Evolutionary conservation across 2,113 vertebrate species (phyloP), one percentile per base, ranked within the genome.

Genomic region (Haemorhous mexicanus): DNA sequence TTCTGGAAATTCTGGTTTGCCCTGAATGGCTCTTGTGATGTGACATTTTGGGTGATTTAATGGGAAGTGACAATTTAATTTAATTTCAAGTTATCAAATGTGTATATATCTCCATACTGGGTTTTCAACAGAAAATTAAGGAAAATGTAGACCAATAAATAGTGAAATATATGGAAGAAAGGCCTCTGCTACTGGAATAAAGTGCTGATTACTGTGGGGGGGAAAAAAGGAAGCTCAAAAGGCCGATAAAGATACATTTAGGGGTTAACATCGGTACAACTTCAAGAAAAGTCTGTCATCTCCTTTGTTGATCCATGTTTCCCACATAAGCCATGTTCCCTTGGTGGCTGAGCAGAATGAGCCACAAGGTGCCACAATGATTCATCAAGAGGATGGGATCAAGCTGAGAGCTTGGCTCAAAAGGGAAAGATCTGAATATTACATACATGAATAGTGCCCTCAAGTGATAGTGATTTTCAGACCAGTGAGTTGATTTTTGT

Each of bases 401-500:
- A 79, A 55, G 19, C 59, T n/a, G 17, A 26, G 26, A 73, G 16
- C 30, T 50, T 46, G 69, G 18, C 56, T 70, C 50, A 30, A 27
- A 27, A 44, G 30, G 33, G 41, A 83, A 72, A 59, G 75, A 73
- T 82, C 62, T 26, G 28, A 67, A 10, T 8, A 13, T 44, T 22
- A 41, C 0, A 0, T 13, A 61, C 10, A 13, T 9, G 35, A 75
- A 59, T 2, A 43, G 14, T 10, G 8, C 27, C 44, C 49, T 70
- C 23, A 50, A 3, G 30, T 67, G 72, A 74, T 13, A 10, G 7
- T 41, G 47, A 72, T 75, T 75, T 81, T 46, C 74, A 81, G 64
- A 28, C 4, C 43, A 41, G 6, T 14, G 30, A 84, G 14, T 14
- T 35, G n/a, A 2, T 2, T 26, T 77, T 39, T n/a, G 28, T 24